phyloP scores from a whole-genome alignment of 2,888 invertebrate species.

The Acheta domesticus region DNA sequence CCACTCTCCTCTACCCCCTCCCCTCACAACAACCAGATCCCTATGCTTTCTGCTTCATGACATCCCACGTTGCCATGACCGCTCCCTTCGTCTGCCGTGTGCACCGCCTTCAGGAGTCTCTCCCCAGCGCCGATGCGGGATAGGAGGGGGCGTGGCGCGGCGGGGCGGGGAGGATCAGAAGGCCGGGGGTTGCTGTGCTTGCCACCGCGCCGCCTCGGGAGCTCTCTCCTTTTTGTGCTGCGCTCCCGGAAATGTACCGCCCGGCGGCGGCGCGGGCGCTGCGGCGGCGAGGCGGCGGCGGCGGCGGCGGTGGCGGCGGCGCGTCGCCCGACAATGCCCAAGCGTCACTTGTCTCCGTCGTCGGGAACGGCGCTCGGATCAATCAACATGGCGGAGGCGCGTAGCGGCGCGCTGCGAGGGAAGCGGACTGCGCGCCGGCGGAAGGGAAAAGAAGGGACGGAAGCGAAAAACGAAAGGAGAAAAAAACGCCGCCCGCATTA shows the following conservation, averaged over 20 bases:
- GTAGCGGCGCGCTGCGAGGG: background rate
- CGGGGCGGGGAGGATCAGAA: background rate
- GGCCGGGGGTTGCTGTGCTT: background rate
- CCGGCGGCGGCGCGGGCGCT: background rate
- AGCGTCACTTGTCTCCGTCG: background rate
- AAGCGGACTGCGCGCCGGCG: background rate
- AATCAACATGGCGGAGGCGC: conserved; percentile 7
- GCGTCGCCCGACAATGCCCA: conserved; percentile 1
- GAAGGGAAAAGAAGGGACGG: background rate
- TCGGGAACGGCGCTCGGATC: background rate
- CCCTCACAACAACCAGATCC: too few species aligned
- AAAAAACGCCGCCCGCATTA: background rate
- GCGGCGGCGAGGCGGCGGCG: background rate
- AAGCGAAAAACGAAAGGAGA: background rate
- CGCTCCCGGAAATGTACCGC: conserved; percentile 8
- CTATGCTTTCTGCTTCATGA: too few species aligned
- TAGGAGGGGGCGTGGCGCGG: background rate
- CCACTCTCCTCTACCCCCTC: too few species aligned
- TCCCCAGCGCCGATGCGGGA: background rate
- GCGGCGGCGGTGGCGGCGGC: background rate
- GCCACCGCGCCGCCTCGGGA: background rate
- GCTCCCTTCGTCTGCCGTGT: too few species aligned
- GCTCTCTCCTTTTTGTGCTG: background rate
- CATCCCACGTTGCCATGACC: too few species aligned
- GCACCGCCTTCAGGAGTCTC: background rate